Base-by-base conservation (phyloP, 2,113 vertebrate genomes). In the Potamarius usumacintae region DNA sequence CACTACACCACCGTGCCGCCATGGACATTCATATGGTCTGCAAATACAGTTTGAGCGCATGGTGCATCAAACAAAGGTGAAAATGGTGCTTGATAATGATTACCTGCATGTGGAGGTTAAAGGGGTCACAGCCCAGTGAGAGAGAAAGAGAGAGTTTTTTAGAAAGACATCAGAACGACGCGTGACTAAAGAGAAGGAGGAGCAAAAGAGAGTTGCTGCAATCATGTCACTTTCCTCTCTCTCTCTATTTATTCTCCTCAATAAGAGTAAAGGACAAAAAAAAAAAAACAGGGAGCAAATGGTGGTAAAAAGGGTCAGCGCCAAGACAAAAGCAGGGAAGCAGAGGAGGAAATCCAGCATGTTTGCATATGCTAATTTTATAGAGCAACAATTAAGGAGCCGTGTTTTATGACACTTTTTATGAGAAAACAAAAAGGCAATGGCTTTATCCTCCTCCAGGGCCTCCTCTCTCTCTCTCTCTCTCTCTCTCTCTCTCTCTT, bases 291-390 rank as follows among this genome's bases (percentile, higher is more conserved):
- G 82, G 74, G 74, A 82, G 62, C 10, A 57, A 82, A 85, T 20
- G 79, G 77, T n/a, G 27, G 25, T 86, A 85, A 90, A 90, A 63
- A 60, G 84, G 85, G 76, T 90, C 87, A 85, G 53, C 42, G 48
- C 83, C 0, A 42, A 42, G 25, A 88, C 89, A 90, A 88, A 81
- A 84, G 67, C 82, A 57, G 85, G 63, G 85, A 52, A 88, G 85
- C 74, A 65, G 53, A 74, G 67, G 85, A 89, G 89, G 89, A 90
- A 90, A 87, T 89, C 89, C 17, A 87, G 71, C 14, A 34, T 86
- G 83, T 85, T 89, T 89, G 78, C 85, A 90, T 69, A 90, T 90
- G 89, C 87, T 85, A 90, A 90, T 90, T 89, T 89, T 90, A 89
- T 89, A 85, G 87, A 58, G 67, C 85, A 83, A 52, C 87, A 89